Percentiles rank a stretch among this genome's conserved stretches.
phyloP scores from a whole-genome alignment of 2,113 vertebrate genomes.

The Nesoenas mayeri region DNA sequence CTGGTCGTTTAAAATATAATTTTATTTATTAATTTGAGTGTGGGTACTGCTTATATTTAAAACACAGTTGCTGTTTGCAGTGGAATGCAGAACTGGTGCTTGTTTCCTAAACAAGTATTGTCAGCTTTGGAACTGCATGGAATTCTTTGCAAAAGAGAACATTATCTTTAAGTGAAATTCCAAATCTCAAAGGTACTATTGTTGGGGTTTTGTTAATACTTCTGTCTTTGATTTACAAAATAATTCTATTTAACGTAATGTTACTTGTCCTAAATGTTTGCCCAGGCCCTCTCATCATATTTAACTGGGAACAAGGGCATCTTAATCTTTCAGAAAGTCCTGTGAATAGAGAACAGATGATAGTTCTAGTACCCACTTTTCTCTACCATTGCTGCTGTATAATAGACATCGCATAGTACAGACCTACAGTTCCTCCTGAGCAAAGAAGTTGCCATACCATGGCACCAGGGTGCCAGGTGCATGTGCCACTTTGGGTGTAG shows the following conservation, averaged over 20 bases:
- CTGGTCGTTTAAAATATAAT: not conserved
- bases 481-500: not conserved
- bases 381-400: not conserved
- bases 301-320: not conserved
- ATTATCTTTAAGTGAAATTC: not conserved
- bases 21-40: not conserved
- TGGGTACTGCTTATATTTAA: not conserved
- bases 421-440: not conserved
- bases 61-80: not conserved
- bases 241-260: not conserved
- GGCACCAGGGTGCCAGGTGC: not conserved
- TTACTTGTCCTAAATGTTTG: not conserved
- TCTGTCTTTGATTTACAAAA: slow-evolving; percentile 4
- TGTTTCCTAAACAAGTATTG: not conserved
- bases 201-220: not conserved
- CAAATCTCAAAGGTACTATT: not conserved
- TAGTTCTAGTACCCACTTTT: not conserved
- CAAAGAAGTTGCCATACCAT: not conserved
- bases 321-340: not conserved
- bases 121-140: not conserved
- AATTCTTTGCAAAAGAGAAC: not conserved
- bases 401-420: not conserved
- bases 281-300: not conserved
- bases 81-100: not conserved
- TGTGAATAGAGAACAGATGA: not conserved